Base-by-base conservation (phyloP, 64 coral and sea anemone genomes). In the Porites lutea region DNA sequence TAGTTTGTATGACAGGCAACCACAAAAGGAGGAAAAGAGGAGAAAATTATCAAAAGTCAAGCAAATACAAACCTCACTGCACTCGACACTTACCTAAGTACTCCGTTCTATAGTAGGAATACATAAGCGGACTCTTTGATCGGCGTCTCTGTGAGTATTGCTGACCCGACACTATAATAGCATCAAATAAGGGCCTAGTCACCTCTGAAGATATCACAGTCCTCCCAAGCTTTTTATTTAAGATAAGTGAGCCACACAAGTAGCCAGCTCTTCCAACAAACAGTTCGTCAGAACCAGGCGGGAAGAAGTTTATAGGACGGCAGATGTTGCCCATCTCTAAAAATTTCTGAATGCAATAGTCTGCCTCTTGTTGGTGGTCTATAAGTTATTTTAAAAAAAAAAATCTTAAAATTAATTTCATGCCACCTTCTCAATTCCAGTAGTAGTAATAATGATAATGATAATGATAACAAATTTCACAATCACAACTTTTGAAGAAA, bases 251-350 rank as follows among this genome's bases (percentile, higher is more conserved):
- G 12, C 84, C 87, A 95, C 93, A 93, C 54, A 98, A 72, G 72
- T 98, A 98, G 21, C 96, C 96, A 19, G 96, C 90, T 82, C 96
- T 88, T 16, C 96, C 96, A 59, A 98, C 86, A 55, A 98, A 89
- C 77, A 98, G 77, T 47, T 98, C 96, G 90, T 98, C 93, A 69
- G 93, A 95, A 1, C 93, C 93, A 57, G 78, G 74, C 18, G 65
- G 74, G 68, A 93, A 98, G 65, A 95, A 95, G 4, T 72, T 82
- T 21, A 90, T 48, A 74, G 87, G 90, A 20, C 74, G 68, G 75
- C 89, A 95, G 75, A 95, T 93, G 47, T 90, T 90, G 54, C 89
- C 85, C 90, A 95, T 92, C 52, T 98, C 90, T 27, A 98, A 53
- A 52, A 95, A 92, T 8, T 93, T 90, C 20, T 87, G 87, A 55